A percentile compares a stretch with the other conserved stretches of the same genome.
These are phyloP conservation scores for Rhamnusium bicolor DNA, from an alignment of 2,888 invertebrate genomes.

Conservation along the genomic window DNA sequence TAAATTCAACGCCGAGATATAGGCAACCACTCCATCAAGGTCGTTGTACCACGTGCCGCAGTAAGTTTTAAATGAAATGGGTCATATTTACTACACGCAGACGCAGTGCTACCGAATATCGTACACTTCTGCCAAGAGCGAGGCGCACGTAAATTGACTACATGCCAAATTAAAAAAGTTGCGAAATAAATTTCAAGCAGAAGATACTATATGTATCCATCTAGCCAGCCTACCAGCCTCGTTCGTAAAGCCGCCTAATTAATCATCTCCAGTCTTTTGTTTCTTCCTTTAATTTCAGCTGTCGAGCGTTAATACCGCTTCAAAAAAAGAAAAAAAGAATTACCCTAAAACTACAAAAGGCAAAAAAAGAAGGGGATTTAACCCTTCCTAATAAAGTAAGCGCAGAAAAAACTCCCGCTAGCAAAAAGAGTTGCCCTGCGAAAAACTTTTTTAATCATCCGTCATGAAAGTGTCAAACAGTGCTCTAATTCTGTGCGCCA, in stretches of 20 bases:
- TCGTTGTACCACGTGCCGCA: conserved; percentile 30
- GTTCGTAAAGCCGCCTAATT: neutral
- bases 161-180: neutral
- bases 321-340: conserved; percentile 14
- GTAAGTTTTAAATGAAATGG: conserved; percentile 33
- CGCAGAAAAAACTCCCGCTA: neutral
- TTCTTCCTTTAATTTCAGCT: neutral
- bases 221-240: neutral
- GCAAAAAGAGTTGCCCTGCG: conserved; percentile 6
- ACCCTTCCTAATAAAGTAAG: conserved; percentile 9
- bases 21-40: conserved; percentile 33
- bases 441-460: conserved; percentile 35
- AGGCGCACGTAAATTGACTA: conserved; percentile 3
- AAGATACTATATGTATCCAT: neutral
- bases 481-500: conserved; percentile 37
- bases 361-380: conserved; percentile 10
- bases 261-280: neutral
- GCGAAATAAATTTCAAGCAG: neutral
- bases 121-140: neutral
- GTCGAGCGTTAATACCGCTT: conserved; percentile 1
- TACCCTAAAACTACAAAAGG: conserved; percentile 23
- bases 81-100: conserved; percentile 40
- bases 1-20: conserved; percentile 11
- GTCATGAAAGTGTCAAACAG: conserved; percentile 39
- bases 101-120: neutral